phyloP scores from a whole-genome alignment of 2,797 vertebrate species.

The Chloroceryle amazona region DNA sequence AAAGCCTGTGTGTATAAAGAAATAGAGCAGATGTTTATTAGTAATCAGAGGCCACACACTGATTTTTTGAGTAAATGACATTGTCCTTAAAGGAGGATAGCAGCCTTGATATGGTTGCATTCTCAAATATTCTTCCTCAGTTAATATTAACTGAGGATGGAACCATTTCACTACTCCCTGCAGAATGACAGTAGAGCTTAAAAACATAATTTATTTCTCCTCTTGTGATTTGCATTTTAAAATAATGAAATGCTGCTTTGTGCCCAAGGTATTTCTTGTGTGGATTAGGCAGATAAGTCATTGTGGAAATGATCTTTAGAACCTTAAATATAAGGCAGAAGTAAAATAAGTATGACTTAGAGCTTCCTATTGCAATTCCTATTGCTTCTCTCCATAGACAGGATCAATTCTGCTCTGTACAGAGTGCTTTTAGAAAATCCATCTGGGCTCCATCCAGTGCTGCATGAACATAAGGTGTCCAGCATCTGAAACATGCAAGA shows the following conservation, averaged over 20 bases:
- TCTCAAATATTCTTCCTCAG: not conserved
- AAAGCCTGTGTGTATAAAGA: not conserved
- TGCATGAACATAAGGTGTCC: not conserved
- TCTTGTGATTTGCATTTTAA: not conserved
- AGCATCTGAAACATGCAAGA: not conserved
- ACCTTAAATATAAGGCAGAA: not conserved
- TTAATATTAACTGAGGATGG: not conserved
- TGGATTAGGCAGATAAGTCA: not conserved
- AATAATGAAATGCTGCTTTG: not conserved
- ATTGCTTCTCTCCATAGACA: not conserved
- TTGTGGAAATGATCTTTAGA: not conserved
- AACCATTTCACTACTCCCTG: not conserved
- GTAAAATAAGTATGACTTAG: not conserved
- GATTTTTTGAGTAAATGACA: not conserved
- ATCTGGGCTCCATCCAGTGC: rapidly evolving
- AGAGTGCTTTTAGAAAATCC: not conserved
- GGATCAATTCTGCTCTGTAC: not conserved
- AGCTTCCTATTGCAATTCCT: not conserved
- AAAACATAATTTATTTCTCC: not conserved
- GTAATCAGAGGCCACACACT: not conserved
- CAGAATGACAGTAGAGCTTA: not conserved
- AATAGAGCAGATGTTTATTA: not conserved
- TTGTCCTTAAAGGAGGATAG: not conserved
- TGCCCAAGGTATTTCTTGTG: not conserved
- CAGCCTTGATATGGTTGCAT: not conserved